These are phyloP conservation scores for Rostratula benghalensis DNA, from an alignment of 2,113 vertebrate genomes.

Conservation along the genomic window DNA sequence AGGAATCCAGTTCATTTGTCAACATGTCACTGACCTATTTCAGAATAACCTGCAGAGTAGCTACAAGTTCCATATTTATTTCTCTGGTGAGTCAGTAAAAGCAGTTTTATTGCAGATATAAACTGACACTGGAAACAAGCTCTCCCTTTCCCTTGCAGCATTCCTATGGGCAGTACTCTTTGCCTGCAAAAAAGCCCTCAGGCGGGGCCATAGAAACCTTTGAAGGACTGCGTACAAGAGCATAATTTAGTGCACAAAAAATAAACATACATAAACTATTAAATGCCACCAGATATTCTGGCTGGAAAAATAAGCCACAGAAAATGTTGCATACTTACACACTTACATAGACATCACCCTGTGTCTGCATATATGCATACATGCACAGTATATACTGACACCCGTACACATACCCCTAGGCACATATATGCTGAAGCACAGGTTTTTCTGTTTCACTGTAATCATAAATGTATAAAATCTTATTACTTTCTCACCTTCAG, in stretches of 20 bases:
- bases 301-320: background rate
- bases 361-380: background rate
- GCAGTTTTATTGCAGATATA: background rate
- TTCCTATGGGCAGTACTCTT: background rate
- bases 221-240: background rate
- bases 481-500: background rate
- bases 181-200: background rate
- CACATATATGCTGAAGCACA: background rate
- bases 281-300: background rate
- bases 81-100: background rate
- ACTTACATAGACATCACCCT: background rate
- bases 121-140: background rate
- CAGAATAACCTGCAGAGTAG: background rate
- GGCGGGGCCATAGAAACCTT: background rate
- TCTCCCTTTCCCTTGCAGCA: background rate
- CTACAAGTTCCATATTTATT: background rate
- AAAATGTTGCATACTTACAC: background rate
- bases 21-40: background rate
- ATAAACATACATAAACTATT: background rate
- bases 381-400: background rate
- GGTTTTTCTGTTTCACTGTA: background rate
- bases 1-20: background rate
- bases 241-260: background rate
- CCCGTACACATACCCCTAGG: accelerated
- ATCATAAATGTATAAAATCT: background rate